These are phyloP conservation scores for Botia kubotai DNA, from an alignment of 2,797 vertebrate genomes.

Conservation along the genomic window DNA sequence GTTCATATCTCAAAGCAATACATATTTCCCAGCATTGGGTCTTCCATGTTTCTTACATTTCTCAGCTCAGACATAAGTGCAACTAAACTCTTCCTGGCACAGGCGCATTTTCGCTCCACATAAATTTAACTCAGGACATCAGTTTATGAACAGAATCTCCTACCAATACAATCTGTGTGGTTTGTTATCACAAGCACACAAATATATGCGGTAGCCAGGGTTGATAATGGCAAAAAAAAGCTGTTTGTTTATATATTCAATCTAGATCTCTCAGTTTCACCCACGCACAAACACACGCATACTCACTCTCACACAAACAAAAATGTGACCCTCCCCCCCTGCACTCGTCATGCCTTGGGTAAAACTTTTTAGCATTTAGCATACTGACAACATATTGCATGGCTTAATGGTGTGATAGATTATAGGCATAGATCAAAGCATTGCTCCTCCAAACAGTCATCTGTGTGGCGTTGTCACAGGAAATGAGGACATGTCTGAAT, in stretches of 20 bases:
- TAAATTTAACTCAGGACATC: conserved; percentile 29
- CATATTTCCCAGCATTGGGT: conserved; percentile 28
- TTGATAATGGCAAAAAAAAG: conserved; percentile 28
- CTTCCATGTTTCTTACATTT: conserved; percentile 46
- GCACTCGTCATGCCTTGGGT: background rate
- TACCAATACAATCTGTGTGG: conserved; percentile 15
- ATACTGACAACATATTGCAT: conserved; percentile 21
- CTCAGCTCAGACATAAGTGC: background rate
- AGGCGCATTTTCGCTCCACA: conserved; percentile 3
- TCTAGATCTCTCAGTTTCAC: conserved; percentile 6
- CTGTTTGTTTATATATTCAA: conserved; percentile 41
- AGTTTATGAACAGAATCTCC: background rate
- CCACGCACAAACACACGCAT: conserved; percentile 2
- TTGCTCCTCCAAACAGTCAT: conserved; percentile 28
- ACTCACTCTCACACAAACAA: conserved; percentile 5
- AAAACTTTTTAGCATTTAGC: conserved; percentile 41
- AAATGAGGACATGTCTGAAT: conserved; percentile 25
- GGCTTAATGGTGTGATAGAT: conserved; percentile 57
- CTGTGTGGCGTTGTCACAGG: background rate
- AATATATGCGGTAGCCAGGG: conserved; percentile 15
- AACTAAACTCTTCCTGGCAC: conserved; percentile 27
- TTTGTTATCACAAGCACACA: conserved; percentile 8
- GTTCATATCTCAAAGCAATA: conserved; percentile 1
- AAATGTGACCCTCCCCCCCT: conserved; percentile 7
- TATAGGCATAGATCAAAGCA: conserved; percentile 58